Conservation (phyloP, 2,797 vertebrate species). For the Myotis myotis region DNA sequence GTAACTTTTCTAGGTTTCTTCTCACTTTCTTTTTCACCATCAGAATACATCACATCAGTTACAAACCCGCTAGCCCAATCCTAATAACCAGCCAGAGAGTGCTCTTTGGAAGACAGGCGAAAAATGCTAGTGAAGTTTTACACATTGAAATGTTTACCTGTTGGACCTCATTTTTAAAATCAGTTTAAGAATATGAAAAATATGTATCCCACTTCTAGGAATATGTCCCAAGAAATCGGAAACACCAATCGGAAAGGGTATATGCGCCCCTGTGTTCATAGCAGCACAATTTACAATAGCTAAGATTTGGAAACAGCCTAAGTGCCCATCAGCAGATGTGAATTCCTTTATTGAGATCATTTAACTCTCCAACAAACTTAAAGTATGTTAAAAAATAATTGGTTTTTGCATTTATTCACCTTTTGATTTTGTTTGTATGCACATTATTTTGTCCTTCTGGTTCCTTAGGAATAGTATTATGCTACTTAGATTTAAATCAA, state of each 20-base stretch:
- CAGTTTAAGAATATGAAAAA: neutral
- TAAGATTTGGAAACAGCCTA: too few species aligned
- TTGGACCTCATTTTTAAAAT: neutral
- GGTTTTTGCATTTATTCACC: neutral
- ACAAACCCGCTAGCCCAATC: neutral
- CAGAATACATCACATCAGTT: neutral
- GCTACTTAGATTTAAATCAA: neutral
- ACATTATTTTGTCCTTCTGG: neutral
- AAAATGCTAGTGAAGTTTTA: neutral
- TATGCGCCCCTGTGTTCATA: too few species aligned
- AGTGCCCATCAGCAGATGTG: too few species aligned
- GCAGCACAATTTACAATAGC: too few species aligned
- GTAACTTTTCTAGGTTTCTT: neutral
- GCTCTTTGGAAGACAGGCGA: neutral
- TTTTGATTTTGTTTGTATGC: neutral
- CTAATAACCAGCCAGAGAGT: neutral
- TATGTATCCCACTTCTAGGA: neutral
- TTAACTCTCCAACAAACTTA: neutral
- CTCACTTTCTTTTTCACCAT: neutral
- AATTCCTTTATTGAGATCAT: neutral
- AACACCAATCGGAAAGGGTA: too few species aligned
- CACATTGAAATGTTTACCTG: neutral
- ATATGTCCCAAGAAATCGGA: too few species aligned
- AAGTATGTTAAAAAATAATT: neutral
- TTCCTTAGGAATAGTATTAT: neutral